These are phyloP conservation scores for Dryobota labecula DNA, from an alignment of 2,888 invertebrate species.

Conservation along the genomic window DNA sequence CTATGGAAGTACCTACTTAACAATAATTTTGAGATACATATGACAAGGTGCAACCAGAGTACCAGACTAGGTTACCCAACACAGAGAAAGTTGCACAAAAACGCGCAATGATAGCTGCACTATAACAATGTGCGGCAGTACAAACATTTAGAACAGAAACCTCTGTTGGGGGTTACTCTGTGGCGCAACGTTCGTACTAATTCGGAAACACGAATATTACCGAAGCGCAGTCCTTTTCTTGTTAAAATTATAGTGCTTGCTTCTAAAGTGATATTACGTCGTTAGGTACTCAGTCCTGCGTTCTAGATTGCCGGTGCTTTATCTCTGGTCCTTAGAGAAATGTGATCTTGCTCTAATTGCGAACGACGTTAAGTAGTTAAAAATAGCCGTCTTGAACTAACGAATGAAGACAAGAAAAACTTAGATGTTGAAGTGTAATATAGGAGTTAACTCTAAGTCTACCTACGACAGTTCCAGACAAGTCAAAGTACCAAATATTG, in stretches of 20 bases:
- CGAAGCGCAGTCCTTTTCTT: background rate
- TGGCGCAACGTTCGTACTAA: too few relatives aligned
- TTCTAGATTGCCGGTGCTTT: conserved; percentile 28
- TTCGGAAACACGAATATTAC: background rate
- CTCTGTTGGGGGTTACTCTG: too few relatives aligned
- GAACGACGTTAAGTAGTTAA: background rate
- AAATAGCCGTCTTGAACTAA: background rate
- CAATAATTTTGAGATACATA: background rate
- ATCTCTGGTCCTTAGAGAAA: conserved; percentile 35
- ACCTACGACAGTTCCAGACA: conserved; percentile 10
- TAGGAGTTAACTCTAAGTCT: background rate
- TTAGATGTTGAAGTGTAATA: conserved; percentile 1
- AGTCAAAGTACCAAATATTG: conserved; percentile 16
- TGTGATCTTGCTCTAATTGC: conserved; percentile 28
- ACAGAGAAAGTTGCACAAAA: background rate
- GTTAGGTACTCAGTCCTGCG: conserved; percentile 28
- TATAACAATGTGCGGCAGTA: background rate
- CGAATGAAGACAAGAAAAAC: background rate
- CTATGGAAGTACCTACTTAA: too few relatives aligned
- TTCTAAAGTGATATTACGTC: conserved; percentile 31
- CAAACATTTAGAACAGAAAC: background rate
- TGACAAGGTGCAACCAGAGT: background rate
- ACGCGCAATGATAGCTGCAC: background rate
- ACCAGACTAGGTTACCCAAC: background rate
- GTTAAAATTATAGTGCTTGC: conserved; percentile 23